Evolutionary conservation across 1,140 invertebrate species (phyloP), one percentile per base, ranked within the genome.

Genomic region (Nephotettix cincticeps): DNA sequence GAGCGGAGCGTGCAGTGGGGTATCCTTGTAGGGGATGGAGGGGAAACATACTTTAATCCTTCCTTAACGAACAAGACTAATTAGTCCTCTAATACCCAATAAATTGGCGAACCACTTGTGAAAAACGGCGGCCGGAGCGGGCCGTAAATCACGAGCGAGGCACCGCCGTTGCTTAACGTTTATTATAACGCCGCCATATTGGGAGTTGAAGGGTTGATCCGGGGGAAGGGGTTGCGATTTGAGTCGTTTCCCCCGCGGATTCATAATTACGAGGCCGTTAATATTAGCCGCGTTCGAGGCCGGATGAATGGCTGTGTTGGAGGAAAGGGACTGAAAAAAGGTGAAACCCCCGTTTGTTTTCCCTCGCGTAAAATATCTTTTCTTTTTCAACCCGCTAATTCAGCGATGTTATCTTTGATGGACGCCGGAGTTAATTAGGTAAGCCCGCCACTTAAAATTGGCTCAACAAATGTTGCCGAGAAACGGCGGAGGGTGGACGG

Each of bases 71-170:
- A 67, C 64, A 67, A 67, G 64, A 67, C 64, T 67, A 67, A 67
- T 67, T 67, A 45, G 64, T 3, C n/a, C 32, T 45, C 25, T 67
- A 67, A 67, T 67, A 45, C 32, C 36, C 40, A 19, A 67, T 67
- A 67, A 67, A 67, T 67, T 43, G 32, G 21, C n/a, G 23, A 30
- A 36, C 40, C 71, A 72, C 45, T 72, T 72, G 71, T 72, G 71
- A 72, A 72, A 68, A 72, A 72, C 65, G 66, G 63, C 71, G 54
- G 32, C 54, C 43, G 29, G 21, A 27, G 9, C 21, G 65, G 68
- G 71, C 61, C 61, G 71, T 72, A 72, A 72, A 72, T 72, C 67
- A 72, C 66, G 61, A 30, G 51, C 32, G 51, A 23, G 32, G 65
- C 45, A 54, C 17, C n/a, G 40, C 63, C 36, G 27, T 72, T 28